Evolutionary conservation across 2,888 invertebrate genomes (phyloP), one percentile per base, ranked within the genome.

Genomic region (Heliothis peltigera): DNA sequence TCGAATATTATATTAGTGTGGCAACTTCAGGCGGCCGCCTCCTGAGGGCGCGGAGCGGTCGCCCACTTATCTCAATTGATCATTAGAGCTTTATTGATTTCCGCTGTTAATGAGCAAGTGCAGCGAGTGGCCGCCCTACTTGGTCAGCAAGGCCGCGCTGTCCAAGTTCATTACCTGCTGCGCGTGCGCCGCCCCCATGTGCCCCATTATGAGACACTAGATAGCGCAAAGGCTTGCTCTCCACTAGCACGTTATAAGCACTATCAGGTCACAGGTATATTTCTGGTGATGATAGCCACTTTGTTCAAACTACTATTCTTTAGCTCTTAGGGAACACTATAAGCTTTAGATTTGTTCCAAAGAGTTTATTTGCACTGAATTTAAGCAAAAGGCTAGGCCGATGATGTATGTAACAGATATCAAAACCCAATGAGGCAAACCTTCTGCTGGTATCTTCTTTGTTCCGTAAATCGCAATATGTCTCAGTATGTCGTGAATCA

Each of bases 121-220:
- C 18, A n/a, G 19, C 32, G 18, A 1, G 12, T 17, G 0, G n/a
- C 6, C 17, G n/a, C n/a, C 10, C 21, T 4, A 4, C 12, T 21
- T 19, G 46, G 47, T n/a, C 44, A 17, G 43, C 70, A 64, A 72
- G 71, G 72, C 17, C 64, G 64, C 54, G 22, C 10, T 42, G 51
- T 43, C 32, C 61, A 56, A 62, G 72, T 76, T 77, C 72, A 77
- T 62, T 66, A 72, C 43, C 55, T 57, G 60, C 47, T 35, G 54
- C 70, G 52, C 52, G 48, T 48, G 75, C 70, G 62, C 51, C 28
- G 17, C 22, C 22, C 15, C 18, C 53, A 57, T 48, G 53, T 57
- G 63, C 28, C 19, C 19, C 7, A 21, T 2, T 22, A 3, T 7
- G 25, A 17, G 2, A 17, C 17, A 25, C 42, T 21, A 35, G 15